phyloP scores from a whole-genome alignment of 2,797 vertebrate genomes.

The Pteropus rufus region DNA sequence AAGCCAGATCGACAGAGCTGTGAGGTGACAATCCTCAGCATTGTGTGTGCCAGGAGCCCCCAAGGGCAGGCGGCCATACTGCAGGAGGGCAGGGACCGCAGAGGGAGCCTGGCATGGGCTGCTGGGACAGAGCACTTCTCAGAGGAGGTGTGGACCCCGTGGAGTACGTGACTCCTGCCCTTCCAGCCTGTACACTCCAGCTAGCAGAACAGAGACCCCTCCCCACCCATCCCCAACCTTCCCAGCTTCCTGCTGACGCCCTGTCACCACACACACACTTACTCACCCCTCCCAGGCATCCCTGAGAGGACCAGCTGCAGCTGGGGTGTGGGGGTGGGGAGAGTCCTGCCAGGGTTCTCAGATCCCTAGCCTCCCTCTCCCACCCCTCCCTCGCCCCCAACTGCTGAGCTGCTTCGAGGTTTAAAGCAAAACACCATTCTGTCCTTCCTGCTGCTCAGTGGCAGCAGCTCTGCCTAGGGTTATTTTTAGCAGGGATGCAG shows the following conservation, averaged over 20 bases:
- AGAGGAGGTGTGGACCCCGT: not conserved
- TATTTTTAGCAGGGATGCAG: conserved; percentile 52
- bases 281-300: not conserved
- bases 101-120: not conserved
- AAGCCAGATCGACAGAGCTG: conserved; percentile 22
- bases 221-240: not conserved
- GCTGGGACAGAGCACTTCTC: not conserved
- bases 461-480: not conserved
- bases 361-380: not conserved
- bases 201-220: conserved; percentile 46
- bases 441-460: not conserved
- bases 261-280: not conserved
- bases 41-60: not conserved
- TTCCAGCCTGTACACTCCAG: not conserved
- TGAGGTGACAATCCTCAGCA: not conserved
- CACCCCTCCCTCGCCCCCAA: not conserved
- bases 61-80: not conserved
- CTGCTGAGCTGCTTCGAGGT: conserved; percentile 16
- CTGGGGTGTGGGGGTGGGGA: not conserved
- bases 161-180: not conserved
- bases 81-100: not conserved
- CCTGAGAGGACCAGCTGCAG: not conserved
- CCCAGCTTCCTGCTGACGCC: conserved; percentile 38
- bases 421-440: conserved; percentile 34
- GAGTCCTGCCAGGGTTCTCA: not conserved